These are phyloP conservation scores for Peromyscus nudipes DNA, from an alignment of 2,797 vertebrate genomes.

Conservation along the genomic window DNA sequence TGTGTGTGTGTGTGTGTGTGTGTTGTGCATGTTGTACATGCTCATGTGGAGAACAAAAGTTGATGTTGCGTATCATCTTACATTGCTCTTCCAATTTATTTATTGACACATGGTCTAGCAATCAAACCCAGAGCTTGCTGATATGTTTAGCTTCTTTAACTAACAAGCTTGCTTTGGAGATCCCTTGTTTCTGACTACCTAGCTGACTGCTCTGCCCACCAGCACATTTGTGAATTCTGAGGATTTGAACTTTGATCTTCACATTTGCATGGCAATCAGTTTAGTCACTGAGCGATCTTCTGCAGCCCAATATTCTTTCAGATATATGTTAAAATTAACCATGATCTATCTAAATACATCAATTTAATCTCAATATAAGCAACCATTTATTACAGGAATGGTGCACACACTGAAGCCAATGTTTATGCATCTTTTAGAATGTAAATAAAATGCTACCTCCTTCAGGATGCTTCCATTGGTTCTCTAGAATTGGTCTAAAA, in stretches of 20 bases:
- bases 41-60: background rate
- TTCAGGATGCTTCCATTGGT: background rate
- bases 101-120: background rate
- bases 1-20: background rate
- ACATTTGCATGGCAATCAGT: background rate
- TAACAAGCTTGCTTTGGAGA: background rate
- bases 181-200: background rate
- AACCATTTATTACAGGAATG: background rate
- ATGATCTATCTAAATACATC: background rate
- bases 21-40: background rate
- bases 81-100: background rate
- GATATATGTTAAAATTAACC: constrained; percentile 44
- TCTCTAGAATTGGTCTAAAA: background rate
- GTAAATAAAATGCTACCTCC: background rate
- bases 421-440: background rate
- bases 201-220: background rate
- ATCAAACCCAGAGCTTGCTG: background rate
- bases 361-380: background rate
- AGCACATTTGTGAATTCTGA: background rate
- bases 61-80: background rate
- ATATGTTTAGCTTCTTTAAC: background rate
- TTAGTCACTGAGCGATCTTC: background rate
- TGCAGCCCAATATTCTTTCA: background rate
- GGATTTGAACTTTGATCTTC: background rate
- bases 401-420: background rate